Percentiles rank a stretch among this genome's conserved stretches.
Evolutionary conservation across 2,113 vertebrate species (phyloP).

Genomic region (Grantiella picta): DNA sequence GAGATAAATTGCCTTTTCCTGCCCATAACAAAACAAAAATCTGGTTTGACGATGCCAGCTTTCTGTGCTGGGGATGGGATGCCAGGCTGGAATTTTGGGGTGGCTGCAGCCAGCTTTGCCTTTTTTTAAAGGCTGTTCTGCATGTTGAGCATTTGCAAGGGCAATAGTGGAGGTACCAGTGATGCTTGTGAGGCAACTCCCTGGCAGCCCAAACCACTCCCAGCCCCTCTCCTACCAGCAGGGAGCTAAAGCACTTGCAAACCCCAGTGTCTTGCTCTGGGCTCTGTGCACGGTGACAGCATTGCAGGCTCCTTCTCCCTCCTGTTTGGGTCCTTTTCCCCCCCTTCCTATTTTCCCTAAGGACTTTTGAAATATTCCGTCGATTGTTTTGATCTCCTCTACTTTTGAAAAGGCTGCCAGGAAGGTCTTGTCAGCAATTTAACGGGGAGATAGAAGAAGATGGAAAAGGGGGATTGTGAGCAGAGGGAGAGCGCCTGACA

Average conservation of each 20-base stretch:
- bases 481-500: background rate
- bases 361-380: background rate
- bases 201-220: background rate
- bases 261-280: background rate
- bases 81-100: rapidly evolving
- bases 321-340: rapidly evolving
- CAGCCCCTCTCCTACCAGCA: background rate
- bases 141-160: background rate
- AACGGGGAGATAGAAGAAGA: background rate
- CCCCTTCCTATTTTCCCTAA: background rate
- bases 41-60: rapidly evolving
- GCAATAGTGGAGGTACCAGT: background rate
- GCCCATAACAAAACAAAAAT: too few species aligned
- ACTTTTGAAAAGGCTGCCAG: background rate
- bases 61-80: rapidly evolving
- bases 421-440: constrained; percentile 33
- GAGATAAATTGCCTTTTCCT: background rate
- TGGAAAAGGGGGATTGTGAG: background rate
- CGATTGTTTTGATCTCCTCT: background rate
- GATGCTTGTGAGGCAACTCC: background rate
- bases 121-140: background rate
- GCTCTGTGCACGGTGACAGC: rapidly evolving
- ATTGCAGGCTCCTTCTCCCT: background rate
- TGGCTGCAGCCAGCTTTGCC: background rate
- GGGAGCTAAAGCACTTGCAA: background rate